Base-by-base conservation (phyloP, 2,888 invertebrate species). In the Prosapia bicincta region DNA sequence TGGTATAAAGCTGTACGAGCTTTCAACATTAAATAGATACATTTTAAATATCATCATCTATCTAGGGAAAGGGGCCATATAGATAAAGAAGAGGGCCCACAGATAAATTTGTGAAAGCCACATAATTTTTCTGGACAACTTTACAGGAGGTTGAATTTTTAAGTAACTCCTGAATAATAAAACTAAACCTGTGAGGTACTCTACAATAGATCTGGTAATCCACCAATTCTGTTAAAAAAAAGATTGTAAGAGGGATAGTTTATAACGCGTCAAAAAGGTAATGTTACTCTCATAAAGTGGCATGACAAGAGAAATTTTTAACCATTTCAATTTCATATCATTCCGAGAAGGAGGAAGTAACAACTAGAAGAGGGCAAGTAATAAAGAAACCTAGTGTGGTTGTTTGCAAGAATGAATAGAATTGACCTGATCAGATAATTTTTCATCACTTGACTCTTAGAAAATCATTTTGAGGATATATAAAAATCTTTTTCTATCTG, bases 391-490 rank as follows among this genome's bases (percentile, higher is more conserved):
- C 72, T 3, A 26, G 26, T 20, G 68, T 72, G 72, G 69, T 71
- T n/a, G 68, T 76, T 25, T 20, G 26, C 5, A 43, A 32, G 54
- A 23, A 76, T 76, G 76, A 72, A 72, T 69, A 72, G 76, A 15
- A 66, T 70, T 38, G 70, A 76, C 32, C 25, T 28, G 72, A 76
- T 65, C 72, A 76, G 69, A 76, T 76, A 70, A 26, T 76, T n/a
- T 24, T 26, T 20, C 66, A 70, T 54, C 69, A 74, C 26, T 69
- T 69, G 20, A 67, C 67, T n/a, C 71, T 66, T 1, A 70, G 71
- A 30, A 76, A 76, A 67, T 71, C 76, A 23, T 15, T 76, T 24
- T 43, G 74, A 20, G 70, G 76, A 70, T 76, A 76, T 26, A 71
- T 71, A 23, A 76, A 76, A 24, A 43, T 74, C 13, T 70, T 76